Conservation (phyloP, 2,113 vertebrate species). For the Poeciliopsis retropinna region DNA sequence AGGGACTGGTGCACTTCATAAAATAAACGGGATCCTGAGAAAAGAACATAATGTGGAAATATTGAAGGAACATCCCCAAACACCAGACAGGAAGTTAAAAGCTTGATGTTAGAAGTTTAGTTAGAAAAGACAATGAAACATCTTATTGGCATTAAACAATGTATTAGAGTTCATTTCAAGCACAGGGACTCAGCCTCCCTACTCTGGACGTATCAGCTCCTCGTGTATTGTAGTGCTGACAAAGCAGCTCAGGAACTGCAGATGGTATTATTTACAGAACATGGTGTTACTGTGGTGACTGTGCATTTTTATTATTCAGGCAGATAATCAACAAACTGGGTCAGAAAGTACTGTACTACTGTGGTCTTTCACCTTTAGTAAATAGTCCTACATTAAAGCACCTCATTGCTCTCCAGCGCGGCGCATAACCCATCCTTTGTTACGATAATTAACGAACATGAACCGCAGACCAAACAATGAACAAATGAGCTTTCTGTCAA, state of each 20-base stretch:
- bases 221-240: not conserved
- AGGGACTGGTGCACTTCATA: too few relatives aligned
- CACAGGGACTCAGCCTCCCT: not conserved
- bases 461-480: not conserved
- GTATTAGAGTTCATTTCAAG: not conserved
- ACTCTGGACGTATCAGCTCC: not conserved
- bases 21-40: too few relatives aligned
- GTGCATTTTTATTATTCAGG: not conserved
- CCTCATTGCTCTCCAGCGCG: not conserved
- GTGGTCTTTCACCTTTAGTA: not conserved
- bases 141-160: not conserved
- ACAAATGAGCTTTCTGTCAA: not conserved
- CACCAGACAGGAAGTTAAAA: too few relatives aligned
- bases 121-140: not conserved
- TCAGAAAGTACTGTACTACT: not conserved
- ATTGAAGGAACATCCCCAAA: too few relatives aligned
- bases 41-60: too few relatives aligned
- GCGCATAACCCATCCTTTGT: not conserved
- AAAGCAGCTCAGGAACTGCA: not conserved
- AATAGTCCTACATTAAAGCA: not conserved
- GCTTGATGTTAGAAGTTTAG: not conserved
- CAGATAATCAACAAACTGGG: not conserved
- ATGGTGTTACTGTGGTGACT: not conserved
- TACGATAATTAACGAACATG: not conserved
- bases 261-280: constrained; percentile 1